phyloP scores from a whole-genome alignment of 2,888 invertebrate genomes.

The Nephrocerus scutellatus region DNA sequence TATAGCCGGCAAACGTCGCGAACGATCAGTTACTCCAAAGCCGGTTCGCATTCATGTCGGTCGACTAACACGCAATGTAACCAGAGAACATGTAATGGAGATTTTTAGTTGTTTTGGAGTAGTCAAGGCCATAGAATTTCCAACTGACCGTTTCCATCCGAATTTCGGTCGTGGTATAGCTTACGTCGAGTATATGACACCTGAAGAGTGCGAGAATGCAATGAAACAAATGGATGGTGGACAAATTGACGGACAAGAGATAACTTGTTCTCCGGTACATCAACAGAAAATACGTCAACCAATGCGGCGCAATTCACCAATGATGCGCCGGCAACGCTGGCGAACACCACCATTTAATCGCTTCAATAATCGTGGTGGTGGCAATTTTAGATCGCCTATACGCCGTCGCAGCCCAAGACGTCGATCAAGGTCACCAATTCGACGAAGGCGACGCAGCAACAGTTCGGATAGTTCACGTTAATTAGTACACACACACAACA shows the following conservation, averaged over 20 bases:
- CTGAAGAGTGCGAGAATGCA: conserved; percentile 96
- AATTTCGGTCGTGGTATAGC: conserved; percentile 88
- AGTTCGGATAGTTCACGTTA: conserved; percentile 47
- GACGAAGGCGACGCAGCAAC: conserved; percentile 44
- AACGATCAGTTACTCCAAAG: conserved; percentile 82
- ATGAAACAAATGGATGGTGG: conserved; percentile 99
- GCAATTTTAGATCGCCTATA: conserved; percentile 33
- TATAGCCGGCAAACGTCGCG: conserved; percentile 61
- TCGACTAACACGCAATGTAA: conserved; percentile 84
- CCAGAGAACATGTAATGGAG: conserved; percentile 81
- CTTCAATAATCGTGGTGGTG: conserved; percentile 38
- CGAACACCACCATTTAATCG: conserved; percentile 42
- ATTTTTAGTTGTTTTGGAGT: conserved; percentile 85
- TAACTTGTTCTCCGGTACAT: conserved; percentile 90
- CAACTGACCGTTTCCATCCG: conserved; percentile 78
- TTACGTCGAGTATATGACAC: conserved; percentile 87
- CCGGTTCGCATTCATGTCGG: conserved; percentile 93
- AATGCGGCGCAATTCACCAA: conserved; percentile 42
- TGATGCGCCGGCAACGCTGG: conserved; percentile 45
- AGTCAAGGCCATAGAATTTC: conserved; percentile 84
- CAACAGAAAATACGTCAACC: conserved; percentile 55
- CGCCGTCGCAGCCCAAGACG: conserved; percentile 42
- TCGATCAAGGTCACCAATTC: conserved; percentile 45
- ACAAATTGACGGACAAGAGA: conserved; percentile 93
- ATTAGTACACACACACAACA: neutral